phyloP scores from a whole-genome alignment of 2,888 invertebrate species.

The Caenorhabditis uteleia region DNA sequence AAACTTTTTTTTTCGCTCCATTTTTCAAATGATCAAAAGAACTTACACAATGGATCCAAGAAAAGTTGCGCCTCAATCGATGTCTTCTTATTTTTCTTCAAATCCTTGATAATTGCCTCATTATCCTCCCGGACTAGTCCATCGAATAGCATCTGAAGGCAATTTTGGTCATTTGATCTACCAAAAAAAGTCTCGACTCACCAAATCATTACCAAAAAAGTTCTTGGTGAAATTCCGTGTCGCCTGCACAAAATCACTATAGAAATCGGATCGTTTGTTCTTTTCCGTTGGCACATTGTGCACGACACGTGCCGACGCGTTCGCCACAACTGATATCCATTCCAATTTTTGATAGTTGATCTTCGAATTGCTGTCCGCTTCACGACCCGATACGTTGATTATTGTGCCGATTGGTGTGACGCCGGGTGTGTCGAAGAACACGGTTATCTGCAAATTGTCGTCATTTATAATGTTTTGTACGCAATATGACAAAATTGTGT shows the following conservation, averaged over 20 bases:
- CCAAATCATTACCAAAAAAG: slow-evolving; percentile 36
- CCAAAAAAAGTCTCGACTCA: slow-evolving; percentile 2
- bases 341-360: slow-evolving; percentile 41
- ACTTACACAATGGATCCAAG: slow-evolving; percentile 43
- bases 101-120: slow-evolving; percentile 49
- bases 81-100: slow-evolving; percentile 50
- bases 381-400: slow-evolving; percentile 40
- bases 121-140: slow-evolving; percentile 41
- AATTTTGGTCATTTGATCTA: too few relatives aligned
- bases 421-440: slow-evolving; percentile 47
- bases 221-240: slow-evolving; percentile 44
- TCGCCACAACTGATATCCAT: slow-evolving; percentile 52
- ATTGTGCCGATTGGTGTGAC: slow-evolving; percentile 37
- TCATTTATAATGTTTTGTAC: too few relatives aligned
- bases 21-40: neutral
- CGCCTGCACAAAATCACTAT: slow-evolving; percentile 44
- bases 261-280: slow-evolving; percentile 41
- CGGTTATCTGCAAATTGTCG: slow-evolving; percentile 33
- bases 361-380: slow-evolving; percentile 37
- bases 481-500: too few relatives aligned
- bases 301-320: slow-evolving; percentile 42
- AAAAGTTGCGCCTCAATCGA: slow-evolving; percentile 50
- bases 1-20: too few relatives aligned
- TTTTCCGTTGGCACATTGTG: slow-evolving; percentile 33
- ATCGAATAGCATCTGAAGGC: slow-evolving; percentile 41